Evolutionary conservation across 2,113 vertebrate genomes (phyloP), one percentile per base, ranked within the genome.

Genomic region (Amphilophus citrinellus): DNA sequence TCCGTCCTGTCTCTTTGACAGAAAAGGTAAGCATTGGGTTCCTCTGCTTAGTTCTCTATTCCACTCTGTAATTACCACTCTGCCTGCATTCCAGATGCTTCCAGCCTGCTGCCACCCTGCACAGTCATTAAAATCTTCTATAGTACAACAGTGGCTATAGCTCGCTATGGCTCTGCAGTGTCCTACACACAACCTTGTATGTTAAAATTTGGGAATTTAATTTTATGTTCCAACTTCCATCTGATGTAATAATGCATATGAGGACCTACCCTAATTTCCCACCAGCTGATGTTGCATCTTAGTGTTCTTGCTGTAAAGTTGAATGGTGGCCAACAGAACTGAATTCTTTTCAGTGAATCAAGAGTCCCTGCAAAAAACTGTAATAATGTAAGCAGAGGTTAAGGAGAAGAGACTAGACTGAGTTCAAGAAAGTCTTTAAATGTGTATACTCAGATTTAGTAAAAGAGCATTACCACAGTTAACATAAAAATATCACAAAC

Each of bases 121-220:
- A 82, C 78, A 37, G 56, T 80, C 79, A 89, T 87, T 85, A 82
- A 84, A 79, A 82, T 50, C 14, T 18, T 27, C 47, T 47, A 60
- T 15, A 77, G 24, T 58, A 53, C 80, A 58, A 77, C 75, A 61
- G 20, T 76, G 76, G 61, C 30, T 10, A 77, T 68, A 57, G 44
- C 66, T 53, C 44, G 14, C 59, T 73, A 32, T 53, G 27, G 75
- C 71, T 84, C 77, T 59, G 86, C 76, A 83, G 37, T 57, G 79
- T 86, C 77, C 75, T 65, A 30, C 56, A 80, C 62, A 50, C 17
- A 78, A 75, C 84, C 44, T 73, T 58, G 35, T 27, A 56, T 50
- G 58, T 76, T 73, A 61, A 44, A 84, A 37, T 77, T 75, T 24
- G 53, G n/a, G 59, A 32, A 77, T 84, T 68, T 27, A 11, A 60